Evolutionary conservation across 1,140 invertebrate species (phyloP).

Genomic region (Caenorhabditis latens): DNA sequence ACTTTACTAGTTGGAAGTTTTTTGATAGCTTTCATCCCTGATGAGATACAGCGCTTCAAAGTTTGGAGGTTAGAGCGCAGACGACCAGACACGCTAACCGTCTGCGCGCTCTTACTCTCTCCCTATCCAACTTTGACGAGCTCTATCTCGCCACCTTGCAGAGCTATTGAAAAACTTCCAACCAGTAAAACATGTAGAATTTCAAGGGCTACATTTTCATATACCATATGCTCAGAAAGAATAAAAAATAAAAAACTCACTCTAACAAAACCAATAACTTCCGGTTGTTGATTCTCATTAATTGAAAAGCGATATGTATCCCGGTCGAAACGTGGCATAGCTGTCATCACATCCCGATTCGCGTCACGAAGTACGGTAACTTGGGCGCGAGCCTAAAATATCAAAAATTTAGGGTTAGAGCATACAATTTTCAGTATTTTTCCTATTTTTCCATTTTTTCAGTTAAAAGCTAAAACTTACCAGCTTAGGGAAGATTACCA

Average conservation of each 20-base stretch:
- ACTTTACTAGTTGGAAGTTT: neutral
- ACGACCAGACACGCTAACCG: too few relatives aligned
- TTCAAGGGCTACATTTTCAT: neutral
- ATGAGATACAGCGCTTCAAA: neutral
- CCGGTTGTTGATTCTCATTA: constrained; percentile 63
- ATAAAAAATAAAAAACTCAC: constrained; percentile 6
- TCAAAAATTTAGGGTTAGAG: neutral
- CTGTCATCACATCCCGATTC: constrained; percentile 56
- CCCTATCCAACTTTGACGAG: neutral
- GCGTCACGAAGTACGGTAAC: constrained; percentile 72
- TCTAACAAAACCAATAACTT: constrained; percentile 63
- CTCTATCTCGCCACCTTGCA: neutral
- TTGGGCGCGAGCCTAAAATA: constrained; percentile 70
- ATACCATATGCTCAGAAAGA: too few relatives aligned
- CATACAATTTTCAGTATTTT: too few relatives aligned
- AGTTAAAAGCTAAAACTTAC: neutral
- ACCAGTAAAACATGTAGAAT: neutral
- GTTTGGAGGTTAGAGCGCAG: neutral
- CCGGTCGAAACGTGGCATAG: constrained; percentile 69
- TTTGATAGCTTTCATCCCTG: neutral
- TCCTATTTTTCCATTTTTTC: too few relatives aligned
- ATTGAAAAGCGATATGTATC: constrained; percentile 69
- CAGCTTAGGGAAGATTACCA: neutral
- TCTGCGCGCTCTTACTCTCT: too few relatives aligned
- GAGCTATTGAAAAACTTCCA: neutral